Base-by-base conservation (phyloP, 2,888 invertebrate species). In the Incurvaria masculella region DNA sequence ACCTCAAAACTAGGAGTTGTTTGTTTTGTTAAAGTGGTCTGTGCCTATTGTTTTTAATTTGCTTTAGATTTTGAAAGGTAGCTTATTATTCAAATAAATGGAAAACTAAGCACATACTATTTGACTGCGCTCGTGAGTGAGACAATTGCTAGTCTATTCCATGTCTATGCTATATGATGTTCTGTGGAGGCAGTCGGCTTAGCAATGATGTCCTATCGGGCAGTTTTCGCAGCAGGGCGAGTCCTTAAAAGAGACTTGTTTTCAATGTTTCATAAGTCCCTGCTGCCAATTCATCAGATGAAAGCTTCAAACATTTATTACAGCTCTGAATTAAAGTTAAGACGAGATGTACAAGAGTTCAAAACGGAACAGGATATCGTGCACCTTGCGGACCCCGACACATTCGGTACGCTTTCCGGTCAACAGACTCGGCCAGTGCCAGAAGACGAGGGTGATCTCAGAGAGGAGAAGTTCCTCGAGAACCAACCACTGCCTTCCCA, bases 381-480 rank as follows among this genome's bases (percentile, higher is more conserved):
- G 26, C 60, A 63, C 56, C 53, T 64, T 38, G 72, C 69, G 54
- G 81, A 86, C 61, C 82, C 84, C 19, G 83, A 86, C 59, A 68
- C 58, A 16, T 86, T 86, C 61, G 85, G 86, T 14, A 71, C 70
- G 16, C 61, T 79, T 42, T 64, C 70, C 21, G 60, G 59, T 33
- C 61, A 27, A 57, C 55, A 43, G 53, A 50, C 6, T 56, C 60
- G 27, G 53, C 59, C 57, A 69, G 56, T 62, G 26, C 55, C 70
- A 49, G 63, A 68, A 54, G 80, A 83, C 55, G 78, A 81, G 59
- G 84, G 76, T 43, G 87, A 88, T 63, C 57, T 78, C 23, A 66
- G 69, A 56, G 88, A 88, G 64, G 81, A 85, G 53, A 70, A 82
- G 43, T 81, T 71, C 61, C 61, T 80, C 47, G 67, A 80, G 55